Evolutionary conservation across 2,113 vertebrate species (phyloP).

Genomic region (Rhinolophus sinicus): DNA sequence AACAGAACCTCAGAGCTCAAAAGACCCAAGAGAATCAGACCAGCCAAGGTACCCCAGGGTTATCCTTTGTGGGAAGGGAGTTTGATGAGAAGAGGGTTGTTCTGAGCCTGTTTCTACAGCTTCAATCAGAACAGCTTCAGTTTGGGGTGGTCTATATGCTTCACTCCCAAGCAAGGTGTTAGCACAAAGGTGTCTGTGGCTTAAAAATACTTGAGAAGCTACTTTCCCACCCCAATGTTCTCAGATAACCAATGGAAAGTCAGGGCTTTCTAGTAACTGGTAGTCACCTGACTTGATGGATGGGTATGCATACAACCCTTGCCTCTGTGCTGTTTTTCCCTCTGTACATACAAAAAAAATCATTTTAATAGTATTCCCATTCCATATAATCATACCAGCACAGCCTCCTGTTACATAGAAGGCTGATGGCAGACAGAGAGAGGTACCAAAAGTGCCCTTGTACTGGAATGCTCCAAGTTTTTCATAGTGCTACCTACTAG

Average conservation of each 20-base stretch:
- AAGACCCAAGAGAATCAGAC: background rate
- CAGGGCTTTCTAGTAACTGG: background rate
- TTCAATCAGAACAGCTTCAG: background rate
- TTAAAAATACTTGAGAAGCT: background rate
- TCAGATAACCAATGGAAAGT: background rate
- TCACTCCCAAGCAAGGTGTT: background rate
- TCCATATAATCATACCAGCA: background rate
- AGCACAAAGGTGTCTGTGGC: background rate
- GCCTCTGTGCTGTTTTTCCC: background rate
- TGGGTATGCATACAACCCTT: no score
- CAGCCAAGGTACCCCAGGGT: background rate
- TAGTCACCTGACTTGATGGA: background rate
- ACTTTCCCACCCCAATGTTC: accelerated
- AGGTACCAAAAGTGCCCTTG: no score
- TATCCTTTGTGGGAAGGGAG: background rate
- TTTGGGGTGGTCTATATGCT: background rate
- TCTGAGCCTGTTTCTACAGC: background rate
- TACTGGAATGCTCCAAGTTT: background rate
- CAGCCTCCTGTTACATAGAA: background rate
- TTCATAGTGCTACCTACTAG: background rate
- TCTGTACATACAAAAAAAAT: background rate
- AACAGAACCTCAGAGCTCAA: background rate
- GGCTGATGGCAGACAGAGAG: no score
- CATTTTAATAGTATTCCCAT: background rate
- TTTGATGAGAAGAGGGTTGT: background rate